Base-by-base conservation (phyloP, 2,113 vertebrate species). In the Nothocercus julius region DNA sequence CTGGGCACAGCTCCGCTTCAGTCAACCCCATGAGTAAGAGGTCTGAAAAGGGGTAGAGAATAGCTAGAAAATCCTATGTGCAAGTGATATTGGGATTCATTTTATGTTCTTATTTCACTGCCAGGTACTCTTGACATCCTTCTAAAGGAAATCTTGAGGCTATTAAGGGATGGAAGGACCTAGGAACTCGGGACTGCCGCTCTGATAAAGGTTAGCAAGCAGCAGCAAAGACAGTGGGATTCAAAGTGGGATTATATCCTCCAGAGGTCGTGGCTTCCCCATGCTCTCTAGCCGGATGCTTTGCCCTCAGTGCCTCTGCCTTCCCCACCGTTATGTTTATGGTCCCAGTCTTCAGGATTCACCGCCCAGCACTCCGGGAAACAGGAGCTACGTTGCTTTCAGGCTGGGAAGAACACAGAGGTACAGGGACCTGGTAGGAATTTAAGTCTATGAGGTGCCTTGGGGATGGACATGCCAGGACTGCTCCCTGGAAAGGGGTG, bases 11-110 rank as follows among this genome's bases (percentile, higher is more conserved):
- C 68, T 73, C 82, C 10, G 1, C 82, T 91, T 82, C 32, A 54
- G 87, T 90, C 78, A 64, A 42, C 44, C 76, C 24, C 28, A 27
- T 82, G 72, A 87, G 64, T n/a, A 73, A 36, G 16, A 36, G 87
- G 56, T 89, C 90, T 91, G 94, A 89, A 87, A 93, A 56, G 44
- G 56, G 61, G 82, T 85, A 62, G 14, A 81, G 32, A 59, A 38
- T 53, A 63, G 58, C 47, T 72, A 82, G 82, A 94, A 89, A 63
- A 51, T 91, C 24, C n/a, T 87, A 0, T 16, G 30, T 0, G 1
- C 61, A 40, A 42, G 6, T 66, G 38, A n/a, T 49, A 32, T 3
- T 42, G 40, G 44, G 42, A 92, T 51, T 87, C 5, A 51, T 59
- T 81, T 45, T 69, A 76, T 51, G 22, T 28, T 74, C 15, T 62